Evolutionary conservation across 30 jellyfish, hydroid and myxozoan species (phyloP).

Genomic region (Phacellophora camtschatica): DNA sequence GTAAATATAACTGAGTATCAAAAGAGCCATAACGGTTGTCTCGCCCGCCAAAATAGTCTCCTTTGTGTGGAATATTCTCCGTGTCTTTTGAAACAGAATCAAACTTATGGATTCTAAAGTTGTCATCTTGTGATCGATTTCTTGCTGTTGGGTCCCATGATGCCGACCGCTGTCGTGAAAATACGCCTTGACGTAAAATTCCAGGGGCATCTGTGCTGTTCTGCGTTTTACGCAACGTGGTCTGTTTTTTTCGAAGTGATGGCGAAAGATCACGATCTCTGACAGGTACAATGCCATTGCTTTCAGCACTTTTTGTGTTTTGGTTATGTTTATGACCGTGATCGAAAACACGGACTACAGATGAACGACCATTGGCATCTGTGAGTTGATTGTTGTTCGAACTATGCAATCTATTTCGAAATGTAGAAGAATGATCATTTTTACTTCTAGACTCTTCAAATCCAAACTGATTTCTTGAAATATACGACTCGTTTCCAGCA

Average conservation of each 20-base stretch:
- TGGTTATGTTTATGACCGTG: constrained; percentile 13
- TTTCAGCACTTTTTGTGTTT: constrained; percentile 3
- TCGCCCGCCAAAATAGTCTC: too few species aligned
- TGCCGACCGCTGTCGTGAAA: constrained; percentile 43
- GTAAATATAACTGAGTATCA: too few species aligned
- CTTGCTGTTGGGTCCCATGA: too few species aligned
- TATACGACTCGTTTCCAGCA: neutral
- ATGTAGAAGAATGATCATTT: neutral
- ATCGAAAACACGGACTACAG: constrained; percentile 28
- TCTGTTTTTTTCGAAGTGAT: neutral
- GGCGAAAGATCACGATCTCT: neutral
- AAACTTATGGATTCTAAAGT: too few species aligned
- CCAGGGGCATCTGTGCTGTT: neutral
- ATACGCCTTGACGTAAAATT: constrained; percentile 12
- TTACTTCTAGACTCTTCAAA: neutral
- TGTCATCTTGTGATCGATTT: too few species aligned
- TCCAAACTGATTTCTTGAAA: neutral
- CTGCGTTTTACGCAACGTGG: too few species aligned
- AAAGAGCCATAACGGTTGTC: too few species aligned
- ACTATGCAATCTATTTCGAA: neutral
- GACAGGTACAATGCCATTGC: constrained; percentile 24
- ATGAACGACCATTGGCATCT: neutral
- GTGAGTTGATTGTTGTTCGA: too few species aligned
- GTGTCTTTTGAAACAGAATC: too few species aligned
- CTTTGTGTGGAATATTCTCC: too few species aligned